These are phyloP conservation scores for Alosa alosa DNA, from an alignment of 2,113 vertebrate genomes.

Conservation along the genomic window DNA sequence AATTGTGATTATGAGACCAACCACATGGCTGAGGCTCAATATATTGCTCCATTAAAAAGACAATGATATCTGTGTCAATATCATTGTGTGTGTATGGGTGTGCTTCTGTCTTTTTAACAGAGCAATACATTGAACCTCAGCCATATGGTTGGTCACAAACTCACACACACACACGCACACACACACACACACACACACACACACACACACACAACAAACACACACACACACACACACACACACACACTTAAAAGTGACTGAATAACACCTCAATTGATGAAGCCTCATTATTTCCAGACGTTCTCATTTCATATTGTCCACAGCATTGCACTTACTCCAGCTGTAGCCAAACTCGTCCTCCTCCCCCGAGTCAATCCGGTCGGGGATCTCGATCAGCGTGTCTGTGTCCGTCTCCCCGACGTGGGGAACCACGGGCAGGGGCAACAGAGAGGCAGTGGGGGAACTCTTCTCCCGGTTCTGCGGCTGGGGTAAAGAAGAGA, in stretches of 20 bases:
- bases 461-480: slow-evolving; percentile 75
- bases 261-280: not conserved
- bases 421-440: slow-evolving; percentile 72
- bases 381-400: slow-evolving; percentile 63
- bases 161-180: not conserved
- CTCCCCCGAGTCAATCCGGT: slow-evolving; percentile 50
- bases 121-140: too few relatives aligned
- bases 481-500: slow-evolving; percentile 65
- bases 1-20: not conserved
- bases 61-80: not conserved
- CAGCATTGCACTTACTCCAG: slow-evolving; percentile 83
- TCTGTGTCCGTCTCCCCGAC: slow-evolving; percentile 75
- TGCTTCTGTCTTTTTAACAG: too few relatives aligned
- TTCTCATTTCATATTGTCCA: too few relatives aligned
- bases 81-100: too few relatives aligned
- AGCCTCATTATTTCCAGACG: too few relatives aligned
- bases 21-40: not conserved
- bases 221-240: slow-evolving; percentile 30
- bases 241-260: slow-evolving; percentile 12
- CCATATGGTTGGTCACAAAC: too few relatives aligned
- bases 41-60: not conserved
- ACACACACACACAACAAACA: not conserved
- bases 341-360: slow-evolving; percentile 91
- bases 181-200: slow-evolving; percentile 29
- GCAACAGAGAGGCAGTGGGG: slow-evolving; percentile 60